A percentile compares a stretch with the other conserved stretches of the same genome.
phyloP scores from a whole-genome alignment of 2,113 vertebrate species.

The Cairina moschata region DNA sequence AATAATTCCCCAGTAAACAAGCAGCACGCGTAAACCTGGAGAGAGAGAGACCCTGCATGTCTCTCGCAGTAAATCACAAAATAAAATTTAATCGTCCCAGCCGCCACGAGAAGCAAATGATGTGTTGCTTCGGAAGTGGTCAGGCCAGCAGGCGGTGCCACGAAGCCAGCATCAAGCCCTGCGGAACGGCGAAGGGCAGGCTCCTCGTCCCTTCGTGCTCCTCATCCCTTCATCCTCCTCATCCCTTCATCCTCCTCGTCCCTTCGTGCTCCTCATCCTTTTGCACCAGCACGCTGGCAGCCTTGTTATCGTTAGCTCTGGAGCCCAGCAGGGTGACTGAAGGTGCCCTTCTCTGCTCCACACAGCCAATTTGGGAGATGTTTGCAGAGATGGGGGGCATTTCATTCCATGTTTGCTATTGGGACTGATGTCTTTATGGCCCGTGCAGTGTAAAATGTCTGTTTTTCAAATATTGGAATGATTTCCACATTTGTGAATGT shows the following conservation, averaged over 20 bases:
- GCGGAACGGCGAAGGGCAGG: neutral
- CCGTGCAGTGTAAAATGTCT: rapidly evolving
- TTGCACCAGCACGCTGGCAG: neutral
- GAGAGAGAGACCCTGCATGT: neutral
- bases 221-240: neutral
- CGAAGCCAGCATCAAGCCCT: neutral
- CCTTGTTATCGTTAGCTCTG: neutral
- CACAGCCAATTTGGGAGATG: neutral
- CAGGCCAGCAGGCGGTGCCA: too few relatives aligned
- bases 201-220: too few relatives aligned
- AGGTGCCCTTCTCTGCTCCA: neutral
- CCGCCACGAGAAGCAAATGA: neutral
- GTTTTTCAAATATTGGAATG: neutral
- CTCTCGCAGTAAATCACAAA: neutral
- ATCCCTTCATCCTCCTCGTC: too few relatives aligned
- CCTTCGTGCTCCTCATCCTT: too few relatives aligned
- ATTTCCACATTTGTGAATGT: neutral
- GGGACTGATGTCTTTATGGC: neutral
- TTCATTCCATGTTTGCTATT: neutral
- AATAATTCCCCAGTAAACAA: neutral
- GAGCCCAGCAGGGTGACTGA: rapidly evolving
- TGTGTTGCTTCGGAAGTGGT: neutral
- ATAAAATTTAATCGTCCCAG: neutral
- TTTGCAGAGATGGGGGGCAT: neutral
- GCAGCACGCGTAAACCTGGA: neutral